These are phyloP conservation scores for Choristoneura fumiferana DNA, from an alignment of 1,140 invertebrate species.

Conservation along the genomic window DNA sequence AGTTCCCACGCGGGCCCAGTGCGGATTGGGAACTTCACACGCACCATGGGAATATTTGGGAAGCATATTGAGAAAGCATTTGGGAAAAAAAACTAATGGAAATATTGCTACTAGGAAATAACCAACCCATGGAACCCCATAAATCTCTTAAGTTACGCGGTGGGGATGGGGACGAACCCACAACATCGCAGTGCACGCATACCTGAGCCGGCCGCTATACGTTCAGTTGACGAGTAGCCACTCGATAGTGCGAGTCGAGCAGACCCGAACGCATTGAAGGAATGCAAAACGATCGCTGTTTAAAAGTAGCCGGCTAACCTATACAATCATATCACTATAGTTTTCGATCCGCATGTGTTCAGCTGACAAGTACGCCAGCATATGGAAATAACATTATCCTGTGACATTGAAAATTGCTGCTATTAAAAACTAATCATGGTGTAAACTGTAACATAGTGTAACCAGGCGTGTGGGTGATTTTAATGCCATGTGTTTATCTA, in stretches of 20 bases:
- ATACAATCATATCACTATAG: neutral
- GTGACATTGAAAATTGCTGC: neutral
- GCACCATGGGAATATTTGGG: no score
- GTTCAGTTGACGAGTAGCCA: neutral
- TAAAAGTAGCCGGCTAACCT: neutral
- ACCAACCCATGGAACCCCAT: no score
- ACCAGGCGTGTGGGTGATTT: no score
- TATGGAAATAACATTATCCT: slow-evolving; percentile 1
- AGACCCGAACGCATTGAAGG: neutral
- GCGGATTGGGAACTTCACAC: no score
- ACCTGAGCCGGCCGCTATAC: neutral
- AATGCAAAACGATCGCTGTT: neutral
- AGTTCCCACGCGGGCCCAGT: no score
- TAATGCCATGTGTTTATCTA: neutral
- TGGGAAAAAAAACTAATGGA: no score
- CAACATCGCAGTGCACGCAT: neutral
- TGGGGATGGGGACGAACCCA: neutral
- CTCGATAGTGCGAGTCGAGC: slow-evolving; percentile 4
- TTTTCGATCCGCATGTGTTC: neutral
- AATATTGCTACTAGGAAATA: no score
- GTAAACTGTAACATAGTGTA: neutral
- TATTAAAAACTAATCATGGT: slow-evolving; percentile 12
- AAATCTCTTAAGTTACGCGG: slow-evolving; percentile 3
- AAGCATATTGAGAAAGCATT: no score
- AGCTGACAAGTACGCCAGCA: neutral